Evolutionary conservation across 2,888 invertebrate genomes (phyloP), one percentile per base, ranked within the genome.

Genomic region (Tineola bisselliella): DNA sequence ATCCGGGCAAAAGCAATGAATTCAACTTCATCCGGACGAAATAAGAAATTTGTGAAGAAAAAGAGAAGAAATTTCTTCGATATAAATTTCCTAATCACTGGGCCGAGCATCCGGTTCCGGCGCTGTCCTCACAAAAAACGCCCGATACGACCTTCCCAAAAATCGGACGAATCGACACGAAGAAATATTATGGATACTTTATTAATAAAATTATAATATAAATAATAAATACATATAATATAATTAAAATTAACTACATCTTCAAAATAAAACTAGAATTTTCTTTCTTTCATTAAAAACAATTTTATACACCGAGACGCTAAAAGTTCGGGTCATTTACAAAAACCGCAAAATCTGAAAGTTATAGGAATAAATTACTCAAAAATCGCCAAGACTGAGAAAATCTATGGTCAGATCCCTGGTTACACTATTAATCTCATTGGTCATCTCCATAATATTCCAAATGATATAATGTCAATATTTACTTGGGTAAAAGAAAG

Each of bases 61-160:
- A 56, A 54, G 52, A 57, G 52, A 56, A 52, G 61, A 61, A 54
- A 61, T 70, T 68, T 72, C 76, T 79, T 76, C 83, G 79, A 82
- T 81, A 81, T 84, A 84, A 38, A 84, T 87, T 86, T 84, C 81
- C 79, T 84, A 82, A 84, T 84, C 87, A 76, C 78, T 73, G 82
- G 77, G 73, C 79, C 78, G 81, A 73, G 77, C 81, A 79, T 86
- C 87, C 87, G 82, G 74, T 82, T 81, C 83, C 82, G 76, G 68
- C 65, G 67, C 67, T 33, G 43, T 44, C 60, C 44, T 58, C 30
- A 56, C 58, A 52, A 77, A 83, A 80, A 83, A 84, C 80, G 70
- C 73, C 68, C 75, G 77, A 78, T 76, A 77, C 78, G 77, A 75
- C 75, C 76, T 75, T 74, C 71, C 48, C 25, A 52, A 58, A 58